Conservation (phyloP, 1,140 invertebrate species). For the Drosophila oshimai region DNA sequence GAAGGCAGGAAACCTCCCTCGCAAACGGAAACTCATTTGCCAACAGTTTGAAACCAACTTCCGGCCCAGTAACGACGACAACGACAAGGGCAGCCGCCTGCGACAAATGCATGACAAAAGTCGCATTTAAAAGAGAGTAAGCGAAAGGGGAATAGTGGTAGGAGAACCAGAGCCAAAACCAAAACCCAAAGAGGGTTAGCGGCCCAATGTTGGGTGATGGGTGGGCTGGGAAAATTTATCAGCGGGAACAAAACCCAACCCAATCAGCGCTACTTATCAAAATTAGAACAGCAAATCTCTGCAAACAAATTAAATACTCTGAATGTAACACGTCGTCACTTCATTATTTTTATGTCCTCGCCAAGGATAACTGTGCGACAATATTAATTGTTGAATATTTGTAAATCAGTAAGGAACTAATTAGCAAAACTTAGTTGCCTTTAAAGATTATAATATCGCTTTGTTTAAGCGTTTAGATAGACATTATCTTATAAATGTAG, state of each 20-base stretch:
- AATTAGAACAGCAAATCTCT: constrained; percentile 8
- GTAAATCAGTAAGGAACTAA: too few relatives aligned
- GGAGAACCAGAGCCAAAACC: too few relatives aligned
- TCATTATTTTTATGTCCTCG: too few relatives aligned
- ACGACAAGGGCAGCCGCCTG: constrained; percentile 37
- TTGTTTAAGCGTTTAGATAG: too few relatives aligned
- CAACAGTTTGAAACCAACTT: constrained; percentile 67
- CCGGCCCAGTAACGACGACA: constrained; percentile 45
- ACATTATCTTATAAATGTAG: neutral
- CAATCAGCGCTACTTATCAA: constrained; percentile 6
- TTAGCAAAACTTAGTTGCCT: too few relatives aligned
- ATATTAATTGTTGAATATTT: too few relatives aligned
- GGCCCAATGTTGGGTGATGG: too few relatives aligned
- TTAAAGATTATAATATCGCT: too few relatives aligned
- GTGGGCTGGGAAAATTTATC: neutral
- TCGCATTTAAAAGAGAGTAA: constrained; percentile 30
- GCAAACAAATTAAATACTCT: constrained; percentile 2
- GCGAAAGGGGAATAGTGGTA: neutral
- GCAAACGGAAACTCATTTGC: constrained; percentile 66
- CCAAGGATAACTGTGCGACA: too few relatives aligned
- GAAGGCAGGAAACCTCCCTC: constrained; percentile 47
- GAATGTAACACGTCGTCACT: neutral
- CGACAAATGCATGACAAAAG: constrained; percentile 50
- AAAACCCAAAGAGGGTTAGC: too few relatives aligned
- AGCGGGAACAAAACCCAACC: constrained; percentile 1